Percentiles rank a stretch among this genome's conserved stretches.
These are phyloP conservation scores for Diphyllodes magnificus DNA, from an alignment of 2,113 vertebrate genomes.

Conservation along the genomic window DNA sequence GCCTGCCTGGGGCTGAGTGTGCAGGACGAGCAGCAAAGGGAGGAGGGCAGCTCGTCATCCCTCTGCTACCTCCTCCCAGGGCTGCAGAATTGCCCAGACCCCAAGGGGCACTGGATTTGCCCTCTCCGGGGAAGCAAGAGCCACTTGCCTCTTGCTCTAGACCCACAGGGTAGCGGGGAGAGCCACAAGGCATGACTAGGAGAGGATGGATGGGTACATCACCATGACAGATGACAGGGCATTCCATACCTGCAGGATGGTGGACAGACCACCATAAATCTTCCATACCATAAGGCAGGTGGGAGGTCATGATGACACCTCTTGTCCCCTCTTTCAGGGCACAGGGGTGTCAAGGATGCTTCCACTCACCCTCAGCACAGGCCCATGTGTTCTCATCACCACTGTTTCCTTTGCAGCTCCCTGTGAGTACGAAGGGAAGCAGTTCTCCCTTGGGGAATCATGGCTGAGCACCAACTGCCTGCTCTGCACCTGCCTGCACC, in stretches of 20 bases:
- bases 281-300: not conserved
- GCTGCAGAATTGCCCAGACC: not conserved
- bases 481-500: conserved; percentile 92
- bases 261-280: not conserved
- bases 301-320: rapidly evolving
- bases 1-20: rapidly evolving
- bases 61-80: not conserved
- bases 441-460: conserved; percentile 83
- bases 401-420: conserved; percentile 70
- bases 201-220: not conserved
- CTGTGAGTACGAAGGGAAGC: conserved; percentile 79
- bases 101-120: rapidly evolving
- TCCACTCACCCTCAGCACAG: rapidly evolving
- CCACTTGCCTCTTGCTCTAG: not conserved
- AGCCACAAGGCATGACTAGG: not conserved
- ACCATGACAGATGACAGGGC: not conserved
- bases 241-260: not conserved
- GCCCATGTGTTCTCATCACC: rapidly evolving
- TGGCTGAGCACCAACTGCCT: conserved; percentile 88
- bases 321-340: not conserved
- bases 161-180: not conserved
- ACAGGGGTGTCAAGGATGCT: not conserved
- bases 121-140: not conserved
- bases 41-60: not conserved
- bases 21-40: not conserved